These are phyloP conservation scores for Drosophila anceps DNA, from an alignment of 2,888 invertebrate species.

Conservation along the genomic window DNA sequence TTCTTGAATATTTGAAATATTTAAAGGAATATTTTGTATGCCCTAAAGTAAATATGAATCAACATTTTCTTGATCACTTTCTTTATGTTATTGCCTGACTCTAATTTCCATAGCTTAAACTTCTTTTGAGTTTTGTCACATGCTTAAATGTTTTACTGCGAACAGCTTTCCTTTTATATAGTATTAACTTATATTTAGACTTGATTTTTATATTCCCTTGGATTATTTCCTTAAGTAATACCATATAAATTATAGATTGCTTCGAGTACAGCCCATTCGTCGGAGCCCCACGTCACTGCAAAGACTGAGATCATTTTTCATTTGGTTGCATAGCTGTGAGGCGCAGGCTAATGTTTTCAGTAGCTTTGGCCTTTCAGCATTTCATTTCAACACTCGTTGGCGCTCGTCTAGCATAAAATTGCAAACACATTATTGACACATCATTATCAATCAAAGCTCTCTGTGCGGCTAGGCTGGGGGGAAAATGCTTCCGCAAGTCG, in stretches of 20 bases:
- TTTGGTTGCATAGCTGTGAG: constrained; percentile 9
- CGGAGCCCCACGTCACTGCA: neutral
- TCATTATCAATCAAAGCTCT: constrained; percentile 79
- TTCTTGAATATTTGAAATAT: too few species aligned
- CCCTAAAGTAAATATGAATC: too few species aligned
- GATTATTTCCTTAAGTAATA: neutral
- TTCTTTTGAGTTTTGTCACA: too few species aligned
- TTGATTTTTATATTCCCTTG: neutral
- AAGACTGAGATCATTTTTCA: constrained; percentile 11
- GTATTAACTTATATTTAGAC: too few species aligned
- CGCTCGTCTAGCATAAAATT: constrained; percentile 64
- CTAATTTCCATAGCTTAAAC: too few species aligned
- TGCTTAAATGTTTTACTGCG: too few species aligned
- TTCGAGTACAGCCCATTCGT: neutral
- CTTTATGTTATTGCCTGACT: too few species aligned
- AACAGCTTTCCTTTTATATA: too few species aligned
- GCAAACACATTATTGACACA: constrained; percentile 83
- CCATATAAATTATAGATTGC: neutral
- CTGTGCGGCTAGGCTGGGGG: constrained; percentile 10
- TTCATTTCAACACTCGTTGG: constrained; percentile 35
- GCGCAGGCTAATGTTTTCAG: constrained; percentile 10
- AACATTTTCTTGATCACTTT: too few species aligned
- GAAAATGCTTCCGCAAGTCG: constrained; percentile 58
- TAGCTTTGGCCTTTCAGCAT: constrained; percentile 23
- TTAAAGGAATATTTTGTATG: too few species aligned